Base-by-base conservation (phyloP, 1,140 invertebrate genomes). In the Ruditapes philippinarum region DNA sequence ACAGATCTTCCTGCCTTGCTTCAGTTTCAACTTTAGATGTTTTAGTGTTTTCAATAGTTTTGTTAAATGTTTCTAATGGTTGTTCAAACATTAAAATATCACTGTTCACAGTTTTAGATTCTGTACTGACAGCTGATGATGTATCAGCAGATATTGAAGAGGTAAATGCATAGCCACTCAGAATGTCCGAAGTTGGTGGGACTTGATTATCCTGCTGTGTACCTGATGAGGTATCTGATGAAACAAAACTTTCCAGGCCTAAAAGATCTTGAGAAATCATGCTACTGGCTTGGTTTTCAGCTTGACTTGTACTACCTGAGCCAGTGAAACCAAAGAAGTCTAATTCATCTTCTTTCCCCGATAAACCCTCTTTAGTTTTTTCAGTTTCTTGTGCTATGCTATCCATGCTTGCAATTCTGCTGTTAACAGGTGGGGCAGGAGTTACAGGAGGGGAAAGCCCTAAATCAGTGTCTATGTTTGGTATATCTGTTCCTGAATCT, bases 371-470 rank as follows among this genome's bases (percentile, higher is more conserved):
- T 54, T 78, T 78, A 9, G 14, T 49, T 11, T 40, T n/a, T n/a
- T 40, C 28, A 0, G 25, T 54, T 38, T 86, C 83, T 51, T 45
- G 3, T 3, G 14, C 4, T 12, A 84, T 36, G 76, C 88, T 92
- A 60, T 92, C 89, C 88, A 89, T 90, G 68, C 91, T 92, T 51
- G 89, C 85, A 28, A 88, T 70, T 76, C 90, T 80, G 62, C 91
- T 90, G 74, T 92, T 89, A 54, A 73, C 79, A 5, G 91, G 89
- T 7, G 91, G 89, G 60, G 80, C 79, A 25, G 91, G 89, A 17
- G 88, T 38, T 22, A 54, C 36, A 22, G 73, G 68, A 40, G 70
- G 70, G 19, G 83, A 76, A 36, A n/a, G 42, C 62, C 9, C 17
- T 31, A 25, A 31, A 45, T 49, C 33, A 60, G 31, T 60, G 31